phyloP scores from a whole-genome alignment of 2,113 vertebrate species.

The Scartelaos histophorus region DNA sequence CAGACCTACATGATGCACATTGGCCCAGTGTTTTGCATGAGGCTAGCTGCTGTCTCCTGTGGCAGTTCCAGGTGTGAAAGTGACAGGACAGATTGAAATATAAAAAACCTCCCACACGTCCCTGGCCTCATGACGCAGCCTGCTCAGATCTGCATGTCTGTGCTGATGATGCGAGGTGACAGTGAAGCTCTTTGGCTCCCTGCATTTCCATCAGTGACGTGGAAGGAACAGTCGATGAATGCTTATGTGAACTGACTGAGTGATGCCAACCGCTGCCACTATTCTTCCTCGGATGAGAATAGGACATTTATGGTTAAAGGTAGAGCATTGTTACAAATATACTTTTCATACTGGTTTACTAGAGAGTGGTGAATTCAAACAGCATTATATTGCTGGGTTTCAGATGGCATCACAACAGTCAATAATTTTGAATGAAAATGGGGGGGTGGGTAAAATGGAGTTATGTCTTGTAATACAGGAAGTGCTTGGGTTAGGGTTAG shows the following conservation, averaged over 20 bases:
- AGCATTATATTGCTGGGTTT: no score
- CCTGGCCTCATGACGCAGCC: conserved; percentile 8
- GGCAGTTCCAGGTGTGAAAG: background rate
- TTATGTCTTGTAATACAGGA: no score
- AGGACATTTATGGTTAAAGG: conserved; percentile 22
- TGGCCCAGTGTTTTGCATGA: background rate
- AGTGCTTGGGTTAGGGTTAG: no score
- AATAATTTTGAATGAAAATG: no score
- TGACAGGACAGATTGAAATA: conserved; percentile 11
- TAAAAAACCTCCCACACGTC: conserved; percentile 31
- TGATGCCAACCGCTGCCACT: conserved; percentile 32
- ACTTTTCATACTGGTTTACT: background rate
- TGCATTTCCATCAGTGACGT: conserved; percentile 4
- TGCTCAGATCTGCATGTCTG: conserved; percentile 19
- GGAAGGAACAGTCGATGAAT: conserved; percentile 6
- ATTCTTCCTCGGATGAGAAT: conserved; percentile 12
- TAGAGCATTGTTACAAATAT: background rate
- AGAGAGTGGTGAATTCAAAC: no score
- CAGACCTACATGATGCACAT: background rate
- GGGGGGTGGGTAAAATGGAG: no score
- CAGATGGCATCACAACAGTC: no score
- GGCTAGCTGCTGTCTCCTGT: background rate
- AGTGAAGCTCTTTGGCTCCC: conserved; percentile 12
- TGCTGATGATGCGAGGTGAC: conserved; percentile 33
- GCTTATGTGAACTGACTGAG: conserved; percentile 10